A percentile compares a stretch with the other conserved stretches of the same genome.
Conservation (phyloP, 2,888 invertebrate genomes). For the Macrophya annulata region DNA sequence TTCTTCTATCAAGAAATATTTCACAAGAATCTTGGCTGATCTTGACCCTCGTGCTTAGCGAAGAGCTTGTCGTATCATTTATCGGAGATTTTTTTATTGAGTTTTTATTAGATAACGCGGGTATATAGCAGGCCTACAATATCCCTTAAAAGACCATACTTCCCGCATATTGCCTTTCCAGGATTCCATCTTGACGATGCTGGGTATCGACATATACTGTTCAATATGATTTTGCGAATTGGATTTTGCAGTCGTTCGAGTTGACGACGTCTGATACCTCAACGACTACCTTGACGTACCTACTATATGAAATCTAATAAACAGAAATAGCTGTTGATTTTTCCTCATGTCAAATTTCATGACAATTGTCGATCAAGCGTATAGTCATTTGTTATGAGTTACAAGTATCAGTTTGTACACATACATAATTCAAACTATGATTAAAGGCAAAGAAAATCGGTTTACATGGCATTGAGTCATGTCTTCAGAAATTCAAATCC, state of each 20-base stretch:
- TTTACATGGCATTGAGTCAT: background rate
- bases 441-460: background rate
- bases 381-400: background rate
- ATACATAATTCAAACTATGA: background rate
- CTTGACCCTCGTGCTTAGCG: background rate
- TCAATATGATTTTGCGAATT: constrained; percentile 20
- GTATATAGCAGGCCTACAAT: background rate
- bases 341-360: background rate
- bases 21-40: background rate
- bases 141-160: constrained; percentile 1
- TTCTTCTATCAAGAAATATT: background rate
- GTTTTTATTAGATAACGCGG: constrained; percentile 24
- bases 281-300: background rate
- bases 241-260: constrained; percentile 17
- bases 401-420: background rate
- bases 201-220: constrained; percentile 11
- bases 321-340: background rate
- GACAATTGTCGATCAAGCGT: background rate
- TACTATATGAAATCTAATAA: constrained; percentile 9
- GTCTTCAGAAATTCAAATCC: constrained; percentile 9
- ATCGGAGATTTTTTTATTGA: constrained; percentile 17
- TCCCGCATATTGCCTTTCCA: constrained; percentile 22
- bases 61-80: background rate
- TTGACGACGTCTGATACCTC: constrained; percentile 13
- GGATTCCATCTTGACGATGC: background rate